Evolutionary conservation across 2,888 invertebrate species (phyloP).

Genomic region (Drosophila subsilvestris): DNA sequence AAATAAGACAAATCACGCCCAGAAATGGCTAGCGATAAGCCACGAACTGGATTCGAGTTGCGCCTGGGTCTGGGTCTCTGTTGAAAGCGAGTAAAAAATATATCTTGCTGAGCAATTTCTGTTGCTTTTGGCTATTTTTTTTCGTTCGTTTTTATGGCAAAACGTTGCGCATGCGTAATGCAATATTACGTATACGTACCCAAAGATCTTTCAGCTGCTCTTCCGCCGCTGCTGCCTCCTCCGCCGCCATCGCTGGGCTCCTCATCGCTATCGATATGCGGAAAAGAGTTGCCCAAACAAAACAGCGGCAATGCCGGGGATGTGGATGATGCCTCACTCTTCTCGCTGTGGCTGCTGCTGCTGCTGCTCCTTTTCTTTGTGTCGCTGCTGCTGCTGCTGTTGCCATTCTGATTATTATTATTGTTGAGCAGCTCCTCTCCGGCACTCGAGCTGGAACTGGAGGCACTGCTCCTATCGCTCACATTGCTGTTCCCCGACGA

Average conservation of each 20-base stretch:
- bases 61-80: slow-evolving; percentile 10
- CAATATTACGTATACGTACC: slow-evolving; percentile 66
- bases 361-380: slow-evolving; percentile 30
- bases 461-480: slow-evolving; percentile 81
- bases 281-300: slow-evolving; percentile 88
- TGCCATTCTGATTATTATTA: slow-evolving; percentile 29
- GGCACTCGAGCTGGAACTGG: slow-evolving; percentile 66
- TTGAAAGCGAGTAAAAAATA: background rate
- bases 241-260: slow-evolving; percentile 84
- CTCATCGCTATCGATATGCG: slow-evolving; percentile 90
- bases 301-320: slow-evolving; percentile 85
- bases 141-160: background rate
- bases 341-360: slow-evolving; percentile 25
- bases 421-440: slow-evolving; percentile 68
- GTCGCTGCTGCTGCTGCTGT: slow-evolving; percentile 20
- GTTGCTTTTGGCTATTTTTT: slow-evolving; percentile 9
- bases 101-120: slow-evolving; percentile 25
- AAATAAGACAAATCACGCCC: slow-evolving; percentile 72
- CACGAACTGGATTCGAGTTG: slow-evolving; percentile 34
- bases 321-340: slow-evolving; percentile 55
- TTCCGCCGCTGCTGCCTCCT: slow-evolving; percentile 6
- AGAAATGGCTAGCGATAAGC: slow-evolving; percentile 58
- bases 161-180: slow-evolving; percentile 67
- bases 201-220: slow-evolving; percentile 80
- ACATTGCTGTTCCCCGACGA: slow-evolving; percentile 82